Percentiles rank a stretch among this genome's conserved stretches.
These are phyloP conservation scores for Saccopteryx bilineata DNA, from an alignment of 2,113 vertebrate genomes.

Conservation along the genomic window DNA sequence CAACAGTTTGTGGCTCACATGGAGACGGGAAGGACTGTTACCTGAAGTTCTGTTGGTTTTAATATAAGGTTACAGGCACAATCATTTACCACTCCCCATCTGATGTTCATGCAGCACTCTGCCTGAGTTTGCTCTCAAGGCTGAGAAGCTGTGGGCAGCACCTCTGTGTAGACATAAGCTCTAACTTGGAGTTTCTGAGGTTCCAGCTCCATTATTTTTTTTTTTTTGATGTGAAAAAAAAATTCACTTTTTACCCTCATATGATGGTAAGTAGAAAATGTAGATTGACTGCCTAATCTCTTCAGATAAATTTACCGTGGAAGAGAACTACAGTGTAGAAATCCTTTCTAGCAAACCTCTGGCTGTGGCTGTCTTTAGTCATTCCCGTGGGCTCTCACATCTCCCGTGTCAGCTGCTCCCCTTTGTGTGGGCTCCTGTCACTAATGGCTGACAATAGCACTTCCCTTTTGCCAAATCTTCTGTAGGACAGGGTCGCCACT, in stretches of 20 bases:
- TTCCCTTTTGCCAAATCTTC: neutral
- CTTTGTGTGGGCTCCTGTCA: neutral
- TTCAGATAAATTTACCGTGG: neutral
- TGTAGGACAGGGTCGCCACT: rapidly evolving
- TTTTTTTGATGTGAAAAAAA: neutral
- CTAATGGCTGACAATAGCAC: neutral
- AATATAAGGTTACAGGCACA: neutral
- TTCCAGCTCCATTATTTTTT: neutral
- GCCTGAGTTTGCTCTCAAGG: neutral
- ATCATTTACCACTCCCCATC: neutral
- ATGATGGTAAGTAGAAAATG: neutral
- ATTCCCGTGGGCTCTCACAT: neutral
- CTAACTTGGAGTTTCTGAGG: conserved; percentile 1
- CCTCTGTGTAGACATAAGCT: neutral
- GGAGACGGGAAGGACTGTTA: neutral
- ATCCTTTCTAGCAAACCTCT: neutral
- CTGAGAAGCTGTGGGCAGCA: neutral
- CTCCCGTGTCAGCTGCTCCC: neutral
- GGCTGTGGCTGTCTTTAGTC: neutral
- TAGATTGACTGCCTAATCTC: neutral
- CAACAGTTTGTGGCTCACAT: neutral
- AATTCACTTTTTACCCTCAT: neutral
- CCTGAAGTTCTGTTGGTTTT: conserved; percentile 27
- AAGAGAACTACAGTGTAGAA: neutral
- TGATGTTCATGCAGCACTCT: neutral